A percentile compares a stretch with the other conserved stretches of the same genome.
phyloP scores from a whole-genome alignment of 2,113 vertebrate species.

The Lepisosteus osseus region DNA sequence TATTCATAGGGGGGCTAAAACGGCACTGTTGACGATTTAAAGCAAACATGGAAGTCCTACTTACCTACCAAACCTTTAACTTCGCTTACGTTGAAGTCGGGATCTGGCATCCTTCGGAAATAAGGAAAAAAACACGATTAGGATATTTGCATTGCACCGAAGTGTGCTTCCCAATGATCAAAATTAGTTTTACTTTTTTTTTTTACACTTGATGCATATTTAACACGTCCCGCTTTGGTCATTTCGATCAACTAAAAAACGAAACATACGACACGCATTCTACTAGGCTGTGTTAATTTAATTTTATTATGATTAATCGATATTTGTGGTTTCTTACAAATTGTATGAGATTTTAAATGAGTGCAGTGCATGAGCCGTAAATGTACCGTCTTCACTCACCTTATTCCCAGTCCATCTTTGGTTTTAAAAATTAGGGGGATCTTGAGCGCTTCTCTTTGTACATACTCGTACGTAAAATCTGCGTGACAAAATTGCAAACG shows the following conservation, averaged over 20 bases:
- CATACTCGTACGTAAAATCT: conserved; percentile 97
- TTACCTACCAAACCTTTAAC: conserved; percentile 96
- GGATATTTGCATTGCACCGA: too few species aligned
- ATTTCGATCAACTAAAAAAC: too few species aligned
- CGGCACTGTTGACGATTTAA: too few species aligned
- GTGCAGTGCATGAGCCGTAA: not conserved
- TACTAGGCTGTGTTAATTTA: too few species aligned
- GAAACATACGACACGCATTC: too few species aligned
- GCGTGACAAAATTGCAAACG: conserved; percentile 41
- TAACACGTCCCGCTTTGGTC: too few species aligned
- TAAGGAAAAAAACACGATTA: conserved; percentile 24
- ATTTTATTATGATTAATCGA: too few species aligned
- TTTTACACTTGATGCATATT: too few species aligned
- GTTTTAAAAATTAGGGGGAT: conserved; percentile 87
- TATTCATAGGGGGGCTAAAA: not conserved
- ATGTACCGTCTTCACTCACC: conserved; percentile 63
- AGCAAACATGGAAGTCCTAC: conserved; percentile 40
- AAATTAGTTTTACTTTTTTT: too few species aligned
- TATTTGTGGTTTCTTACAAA: too few species aligned
- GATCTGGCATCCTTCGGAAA: conserved; percentile 85
- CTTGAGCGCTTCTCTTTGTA: conserved; percentile 88
- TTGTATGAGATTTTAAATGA: too few species aligned
- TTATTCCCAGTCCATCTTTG: conserved; percentile 91
- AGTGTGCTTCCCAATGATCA: too few species aligned
- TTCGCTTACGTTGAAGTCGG: conserved; percentile 88